A percentile compares a stretch with the other conserved stretches of the same genome.
Conservation (phyloP, 2,888 invertebrate species). For the Drosophila colorata region DNA sequence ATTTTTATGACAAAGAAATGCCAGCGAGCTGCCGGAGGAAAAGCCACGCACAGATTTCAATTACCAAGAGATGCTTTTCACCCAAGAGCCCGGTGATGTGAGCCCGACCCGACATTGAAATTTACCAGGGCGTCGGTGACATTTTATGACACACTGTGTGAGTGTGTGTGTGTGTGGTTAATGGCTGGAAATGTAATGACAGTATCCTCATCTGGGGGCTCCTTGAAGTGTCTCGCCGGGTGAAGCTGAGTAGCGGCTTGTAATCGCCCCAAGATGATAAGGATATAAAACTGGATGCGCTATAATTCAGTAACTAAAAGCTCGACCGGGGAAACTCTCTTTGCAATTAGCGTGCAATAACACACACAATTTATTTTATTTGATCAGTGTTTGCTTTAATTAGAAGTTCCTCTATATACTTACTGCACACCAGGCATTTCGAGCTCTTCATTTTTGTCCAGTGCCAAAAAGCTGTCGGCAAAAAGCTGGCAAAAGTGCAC, state of each 20-base stretch:
- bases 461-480: too few relatives aligned
- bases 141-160: constrained; percentile 62
- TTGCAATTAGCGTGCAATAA: constrained; percentile 39
- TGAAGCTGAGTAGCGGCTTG: constrained; percentile 15
- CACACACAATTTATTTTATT: constrained; percentile 11
- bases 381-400: constrained; percentile 21
- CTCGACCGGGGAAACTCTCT: constrained; percentile 1
- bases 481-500: neutral
- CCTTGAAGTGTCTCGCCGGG: constrained; percentile 28
- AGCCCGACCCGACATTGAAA: constrained; percentile 36
- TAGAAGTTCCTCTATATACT: neutral
- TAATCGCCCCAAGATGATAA: constrained; percentile 26
- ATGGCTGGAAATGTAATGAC: constrained; percentile 77
- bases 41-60: constrained; percentile 60
- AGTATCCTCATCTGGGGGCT: constrained; percentile 39
- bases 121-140: constrained; percentile 49
- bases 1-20: constrained; percentile 60
- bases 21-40: constrained; percentile 19
- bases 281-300: constrained; percentile 18
- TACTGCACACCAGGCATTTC: neutral
- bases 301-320: constrained; percentile 35
- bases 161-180: constrained; percentile 51
- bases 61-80: constrained; percentile 34
- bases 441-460: neutral
- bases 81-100: neutral